phyloP scores from a whole-genome alignment of 2,888 invertebrate species.

The Apoda limacodes region DNA sequence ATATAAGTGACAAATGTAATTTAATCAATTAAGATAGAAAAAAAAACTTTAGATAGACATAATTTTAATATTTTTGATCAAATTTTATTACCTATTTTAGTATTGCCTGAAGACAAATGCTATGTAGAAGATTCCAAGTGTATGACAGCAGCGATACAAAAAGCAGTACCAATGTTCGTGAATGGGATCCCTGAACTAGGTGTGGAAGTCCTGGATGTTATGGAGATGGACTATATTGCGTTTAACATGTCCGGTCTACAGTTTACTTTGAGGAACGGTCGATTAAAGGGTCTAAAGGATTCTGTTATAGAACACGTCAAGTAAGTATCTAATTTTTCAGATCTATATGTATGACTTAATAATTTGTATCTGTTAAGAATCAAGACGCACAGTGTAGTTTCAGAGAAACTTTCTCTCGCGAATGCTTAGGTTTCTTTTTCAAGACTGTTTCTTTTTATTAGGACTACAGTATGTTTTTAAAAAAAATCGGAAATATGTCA shows the following conservation, averaged over 20 bases:
- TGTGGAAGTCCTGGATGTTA: constrained; percentile 28
- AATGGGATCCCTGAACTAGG: constrained; percentile 30
- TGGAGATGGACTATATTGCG: constrained; percentile 28
- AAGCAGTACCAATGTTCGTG: constrained; percentile 26
- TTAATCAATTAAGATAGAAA: too few relatives aligned
- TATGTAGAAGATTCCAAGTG: constrained; percentile 29
- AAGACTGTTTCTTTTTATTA: too few relatives aligned
- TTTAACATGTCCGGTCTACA: constrained; percentile 35
- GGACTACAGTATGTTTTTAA: too few relatives aligned
- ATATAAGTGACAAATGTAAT: too few relatives aligned
- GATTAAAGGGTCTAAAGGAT: constrained; percentile 28
- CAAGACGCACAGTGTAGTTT: too few relatives aligned
- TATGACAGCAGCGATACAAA: constrained; percentile 27
- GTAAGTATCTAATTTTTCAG: constrained; percentile 23
- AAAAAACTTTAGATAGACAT: too few relatives aligned
- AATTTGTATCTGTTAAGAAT: not conserved
- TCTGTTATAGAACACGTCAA: constrained; percentile 27
- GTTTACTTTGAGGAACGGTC: constrained; percentile 28
- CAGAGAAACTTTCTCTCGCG: too few relatives aligned
- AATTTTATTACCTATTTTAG: too few relatives aligned
- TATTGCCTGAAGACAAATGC: constrained; percentile 33
- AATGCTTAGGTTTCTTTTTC: too few relatives aligned
- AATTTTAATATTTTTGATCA: too few relatives aligned
- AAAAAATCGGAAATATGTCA: too few relatives aligned
- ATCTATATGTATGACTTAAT: not conserved